Evolutionary conservation across 2,113 vertebrate genomes (phyloP).

Genomic region (Ibidorhyncha struthersii): DNA sequence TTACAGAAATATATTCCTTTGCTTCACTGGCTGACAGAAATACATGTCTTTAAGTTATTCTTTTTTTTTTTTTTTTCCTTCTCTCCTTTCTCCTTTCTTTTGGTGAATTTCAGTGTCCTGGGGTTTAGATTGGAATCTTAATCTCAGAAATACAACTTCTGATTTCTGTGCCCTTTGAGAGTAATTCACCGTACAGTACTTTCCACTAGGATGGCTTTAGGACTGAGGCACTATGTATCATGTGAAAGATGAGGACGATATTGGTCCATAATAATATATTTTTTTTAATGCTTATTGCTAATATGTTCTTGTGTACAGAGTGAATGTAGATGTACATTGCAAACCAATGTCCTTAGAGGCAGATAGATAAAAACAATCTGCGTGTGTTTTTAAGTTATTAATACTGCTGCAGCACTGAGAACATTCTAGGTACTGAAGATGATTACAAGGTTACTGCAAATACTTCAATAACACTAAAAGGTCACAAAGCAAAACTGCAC

Average conservation of each 20-base stretch:
- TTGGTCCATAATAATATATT: background rate
- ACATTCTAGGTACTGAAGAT: background rate
- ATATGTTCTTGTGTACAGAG: background rate
- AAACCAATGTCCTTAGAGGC: background rate
- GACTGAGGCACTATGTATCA: background rate
- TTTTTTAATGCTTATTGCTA: background rate
- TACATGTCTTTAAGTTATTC: background rate
- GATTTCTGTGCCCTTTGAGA: background rate
- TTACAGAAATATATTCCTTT: background rate
- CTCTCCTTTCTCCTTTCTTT: background rate
- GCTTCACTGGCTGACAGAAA: background rate
- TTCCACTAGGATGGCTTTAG: background rate
- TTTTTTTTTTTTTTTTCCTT: background rate
- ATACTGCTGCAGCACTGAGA: background rate
- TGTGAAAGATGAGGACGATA: background rate
- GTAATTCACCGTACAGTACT: background rate
- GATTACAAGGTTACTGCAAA: background rate
- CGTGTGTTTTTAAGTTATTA: background rate
- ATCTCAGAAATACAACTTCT: background rate
- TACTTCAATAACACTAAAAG: background rate
- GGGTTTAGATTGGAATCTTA: background rate
- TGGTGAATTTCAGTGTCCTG: background rate
- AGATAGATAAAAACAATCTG: background rate
- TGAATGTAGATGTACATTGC: background rate
- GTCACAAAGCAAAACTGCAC: background rate